Evolutionary conservation across 2,113 vertebrate species (phyloP), one percentile per base, ranked within the genome.

Genomic region (Steatornis caripensis): DNA sequence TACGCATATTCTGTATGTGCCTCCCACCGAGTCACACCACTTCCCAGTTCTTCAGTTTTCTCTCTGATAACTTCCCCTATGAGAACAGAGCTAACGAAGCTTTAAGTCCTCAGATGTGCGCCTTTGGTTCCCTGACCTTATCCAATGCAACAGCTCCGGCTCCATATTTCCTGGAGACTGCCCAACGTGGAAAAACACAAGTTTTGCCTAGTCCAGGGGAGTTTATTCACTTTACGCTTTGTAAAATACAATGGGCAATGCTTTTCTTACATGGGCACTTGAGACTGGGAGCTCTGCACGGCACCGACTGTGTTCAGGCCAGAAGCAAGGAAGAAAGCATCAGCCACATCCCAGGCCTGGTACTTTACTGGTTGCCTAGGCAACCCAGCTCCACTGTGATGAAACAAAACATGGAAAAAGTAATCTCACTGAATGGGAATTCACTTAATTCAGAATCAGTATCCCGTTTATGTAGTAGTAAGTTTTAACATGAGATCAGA

Each of bases 341-440:
- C 57, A 77, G 78, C 15, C 4, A 2, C 12, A 8, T 48, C 27
- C 41, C 61, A 48, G 32, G 64, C 45, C 54, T 90, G 64, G 41
- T 64, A 85, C 77, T 93, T 74, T 68, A 87, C 49, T 7, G 24
- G 95, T 96, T 97, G 95, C 96, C 93, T 82, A 89, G 95, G 95
- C 92, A 97, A 96, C 95, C 30, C 70, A 80, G 81, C 48, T 93
- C 81, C 55, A 60, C 80, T 78, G 60, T 14, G 5, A 71, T 74
- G 62, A 93, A 96, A 85, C 4, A 62, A 80, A 94, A 83, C 55
- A 70, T 5, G 23, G 74, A 49, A 94, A 76, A 95, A 79, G 46
- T 80, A 85, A 91, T 85, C 36, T 62, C 91, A 72, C 61, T 90
- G 92, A 95, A 96, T 80, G 78, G 81, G 84, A 96, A 83, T 57